A percentile compares a stretch with the other conserved stretches of the same genome.
Conservation (phyloP, 2,113 vertebrate species). For the Odocoileus hemionus region DNA sequence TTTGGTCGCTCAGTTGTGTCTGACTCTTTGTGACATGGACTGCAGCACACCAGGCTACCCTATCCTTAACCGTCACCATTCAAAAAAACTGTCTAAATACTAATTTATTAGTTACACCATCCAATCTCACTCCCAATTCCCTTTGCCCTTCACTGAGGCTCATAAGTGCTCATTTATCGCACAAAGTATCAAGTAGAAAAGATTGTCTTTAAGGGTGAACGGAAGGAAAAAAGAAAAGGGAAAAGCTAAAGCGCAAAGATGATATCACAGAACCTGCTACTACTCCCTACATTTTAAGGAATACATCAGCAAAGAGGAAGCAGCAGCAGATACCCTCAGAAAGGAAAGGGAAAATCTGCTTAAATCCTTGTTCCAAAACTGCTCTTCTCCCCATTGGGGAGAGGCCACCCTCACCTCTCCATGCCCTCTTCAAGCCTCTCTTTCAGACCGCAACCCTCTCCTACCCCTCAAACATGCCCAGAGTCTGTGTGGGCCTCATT, state of each 20-base stretch:
- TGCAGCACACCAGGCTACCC: not conserved
- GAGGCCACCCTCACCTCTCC: not conserved
- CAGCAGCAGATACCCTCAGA: not conserved
- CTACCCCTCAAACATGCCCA: not conserved
- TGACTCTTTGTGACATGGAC: not conserved
- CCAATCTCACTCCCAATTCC: not conserved
- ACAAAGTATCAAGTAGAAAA: not conserved
- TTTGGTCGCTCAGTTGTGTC: not conserved
- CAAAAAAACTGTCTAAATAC: conserved; percentile 38
- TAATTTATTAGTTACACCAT: conserved; percentile 1
- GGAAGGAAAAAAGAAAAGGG: not conserved
- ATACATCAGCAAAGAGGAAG: not conserved
- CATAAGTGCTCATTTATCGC: not conserved
- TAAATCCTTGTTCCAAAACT: not conserved
- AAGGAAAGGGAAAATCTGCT: not conserved
- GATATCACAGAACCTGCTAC: not conserved
- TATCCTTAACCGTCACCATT: not conserved
- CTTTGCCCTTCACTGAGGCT: not conserved
- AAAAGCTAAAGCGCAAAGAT: conserved; percentile 23
- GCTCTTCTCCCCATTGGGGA: not conserved
- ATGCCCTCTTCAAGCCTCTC: not conserved
- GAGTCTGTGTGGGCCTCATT: not conserved
- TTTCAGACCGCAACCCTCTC: not conserved
- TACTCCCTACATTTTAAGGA: not conserved
- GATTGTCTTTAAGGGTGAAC: not conserved